These are phyloP conservation scores for Pachypanchax playfairii DNA, from an alignment of 2,113 vertebrate species.

Conservation along the genomic window DNA sequence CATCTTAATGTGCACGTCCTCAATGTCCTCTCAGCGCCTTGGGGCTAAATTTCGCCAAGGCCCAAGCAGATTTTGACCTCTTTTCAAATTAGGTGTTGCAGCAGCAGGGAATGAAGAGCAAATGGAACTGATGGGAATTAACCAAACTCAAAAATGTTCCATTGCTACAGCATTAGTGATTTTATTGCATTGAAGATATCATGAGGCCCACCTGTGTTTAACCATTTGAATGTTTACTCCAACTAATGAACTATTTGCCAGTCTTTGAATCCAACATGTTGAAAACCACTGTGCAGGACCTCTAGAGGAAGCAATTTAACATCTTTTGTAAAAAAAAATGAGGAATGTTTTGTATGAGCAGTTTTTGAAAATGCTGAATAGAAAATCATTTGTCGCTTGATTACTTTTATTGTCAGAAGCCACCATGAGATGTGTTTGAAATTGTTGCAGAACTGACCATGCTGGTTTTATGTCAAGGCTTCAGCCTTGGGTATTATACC, in stretches of 20 bases:
- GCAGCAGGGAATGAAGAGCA: slow-evolving; percentile 48
- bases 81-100: slow-evolving; percentile 45
- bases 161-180: slow-evolving; percentile 35
- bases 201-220: slow-evolving; percentile 23
- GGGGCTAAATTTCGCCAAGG: slow-evolving; percentile 41
- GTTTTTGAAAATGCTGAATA: background rate
- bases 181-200: slow-evolving; percentile 27
- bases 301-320: background rate
- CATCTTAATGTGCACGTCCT: slow-evolving; percentile 35
- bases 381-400: background rate
- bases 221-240: background rate
- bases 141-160: slow-evolving; percentile 21
- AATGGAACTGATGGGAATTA: slow-evolving; percentile 48
- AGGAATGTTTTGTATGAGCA: background rate
- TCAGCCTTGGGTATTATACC: too few relatives aligned
- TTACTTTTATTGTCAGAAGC: too few relatives aligned
- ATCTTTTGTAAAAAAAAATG: background rate
- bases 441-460: too few relatives aligned
- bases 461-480: too few relatives aligned
- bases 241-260: slow-evolving; percentile 7
- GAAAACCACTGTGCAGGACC: background rate
- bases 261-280: background rate
- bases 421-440: too few relatives aligned
- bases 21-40: slow-evolving; percentile 39
- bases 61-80: slow-evolving; percentile 50